phyloP scores from a whole-genome alignment of 2,113 vertebrate species.

The Caranx melampygus region DNA sequence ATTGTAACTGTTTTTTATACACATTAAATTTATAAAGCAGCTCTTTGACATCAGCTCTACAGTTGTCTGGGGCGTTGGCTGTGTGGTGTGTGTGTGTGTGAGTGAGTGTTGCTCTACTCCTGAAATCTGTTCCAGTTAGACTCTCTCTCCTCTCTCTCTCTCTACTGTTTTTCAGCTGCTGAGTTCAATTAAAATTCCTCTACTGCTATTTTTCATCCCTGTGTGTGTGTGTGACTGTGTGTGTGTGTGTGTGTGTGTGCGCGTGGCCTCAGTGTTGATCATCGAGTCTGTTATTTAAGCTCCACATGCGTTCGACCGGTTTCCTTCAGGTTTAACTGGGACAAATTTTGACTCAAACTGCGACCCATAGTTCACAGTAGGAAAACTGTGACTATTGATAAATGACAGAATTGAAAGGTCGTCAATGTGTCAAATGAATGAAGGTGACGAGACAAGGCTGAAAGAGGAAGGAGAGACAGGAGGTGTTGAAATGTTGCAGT shows the following conservation, averaged over 20 bases:
- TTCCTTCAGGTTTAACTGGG: background rate
- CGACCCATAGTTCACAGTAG: no score
- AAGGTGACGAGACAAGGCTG: background rate
- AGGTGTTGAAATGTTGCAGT: constrained; percentile 3
- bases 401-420: background rate
- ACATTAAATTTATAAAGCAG: constrained; percentile 26
- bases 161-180: no score
- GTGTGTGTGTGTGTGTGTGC: no score
- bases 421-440: background rate
- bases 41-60: constrained; percentile 42
- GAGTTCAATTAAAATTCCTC: constrained; percentile 77
- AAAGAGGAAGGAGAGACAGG: background rate
- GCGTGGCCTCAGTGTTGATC: background rate
- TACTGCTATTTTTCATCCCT: constrained; percentile 60
- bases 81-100: constrained; percentile 37
- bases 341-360: background rate
- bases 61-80: constrained; percentile 74
- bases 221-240: background rate
- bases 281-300: background rate
- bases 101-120: constrained; percentile 48
- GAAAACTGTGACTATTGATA: background rate
- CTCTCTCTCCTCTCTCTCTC: constrained; percentile 12
- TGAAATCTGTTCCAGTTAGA: constrained; percentile 81
- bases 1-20: background rate
- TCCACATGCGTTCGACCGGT: background rate